Conservation (phyloP, 1,140 invertebrate species). For the Leptopilina clavipes region DNA sequence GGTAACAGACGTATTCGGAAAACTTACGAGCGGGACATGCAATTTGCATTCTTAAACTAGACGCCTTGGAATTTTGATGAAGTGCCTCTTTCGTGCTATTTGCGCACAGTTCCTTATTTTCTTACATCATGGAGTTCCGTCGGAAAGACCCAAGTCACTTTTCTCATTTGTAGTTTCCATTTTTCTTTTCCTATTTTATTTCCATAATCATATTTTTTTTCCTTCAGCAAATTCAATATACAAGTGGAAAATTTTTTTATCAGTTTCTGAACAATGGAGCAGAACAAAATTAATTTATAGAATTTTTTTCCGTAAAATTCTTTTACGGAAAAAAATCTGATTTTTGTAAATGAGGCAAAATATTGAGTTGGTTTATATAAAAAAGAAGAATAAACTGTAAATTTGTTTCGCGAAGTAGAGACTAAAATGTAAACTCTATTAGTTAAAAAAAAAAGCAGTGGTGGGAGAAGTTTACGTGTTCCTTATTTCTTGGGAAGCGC, state of each 20-base stretch:
- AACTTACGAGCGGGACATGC: conserved; percentile 53
- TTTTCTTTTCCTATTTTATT: neutral
- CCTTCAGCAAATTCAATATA: neutral
- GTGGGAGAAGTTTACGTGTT: neutral
- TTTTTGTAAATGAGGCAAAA: neutral
- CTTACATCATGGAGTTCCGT: conserved; percentile 46
- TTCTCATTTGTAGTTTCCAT: conserved; percentile 25
- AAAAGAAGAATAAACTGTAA: neutral
- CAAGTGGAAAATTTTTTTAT: too few species aligned
- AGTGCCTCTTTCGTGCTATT: conserved; percentile 37
- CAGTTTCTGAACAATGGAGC: too few species aligned
- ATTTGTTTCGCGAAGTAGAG: neutral
- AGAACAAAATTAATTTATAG: too few species aligned
- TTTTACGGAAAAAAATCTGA: too few species aligned
- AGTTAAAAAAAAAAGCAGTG: neutral
- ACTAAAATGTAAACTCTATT: neutral
- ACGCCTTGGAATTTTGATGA: conserved; percentile 57
- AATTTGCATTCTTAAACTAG: conserved; percentile 67
- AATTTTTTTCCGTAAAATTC: conserved; percentile 17
- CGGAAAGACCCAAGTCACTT: conserved; percentile 17
- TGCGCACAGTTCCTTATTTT: conserved; percentile 39
- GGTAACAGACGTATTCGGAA: conserved; percentile 48
- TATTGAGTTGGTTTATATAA: neutral
- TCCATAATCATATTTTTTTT: conserved; percentile 18
- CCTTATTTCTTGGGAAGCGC: neutral